Base-by-base conservation (phyloP, 2,113 vertebrate genomes). In the Hyla sarda region DNA sequence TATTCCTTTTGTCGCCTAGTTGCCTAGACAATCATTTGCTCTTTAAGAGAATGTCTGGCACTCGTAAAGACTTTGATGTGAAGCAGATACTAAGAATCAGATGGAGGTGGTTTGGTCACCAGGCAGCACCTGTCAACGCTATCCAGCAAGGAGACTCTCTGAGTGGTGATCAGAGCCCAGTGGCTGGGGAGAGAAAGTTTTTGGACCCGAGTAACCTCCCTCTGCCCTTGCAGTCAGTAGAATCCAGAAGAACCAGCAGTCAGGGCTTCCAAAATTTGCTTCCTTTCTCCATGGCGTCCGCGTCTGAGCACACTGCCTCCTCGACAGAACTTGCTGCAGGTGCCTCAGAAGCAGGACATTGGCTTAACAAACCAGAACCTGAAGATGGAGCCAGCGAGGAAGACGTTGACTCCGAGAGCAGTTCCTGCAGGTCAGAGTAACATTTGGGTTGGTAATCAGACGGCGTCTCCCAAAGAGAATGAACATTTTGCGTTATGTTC, bases 51-150 rank as follows among this genome's bases (percentile, higher is more conserved):
- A 99, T 99, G 98, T 99, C 98, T 96, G 96, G 94, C 91, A 96
- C 96, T 92, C 96, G 96, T 93, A 99, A 96, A 95, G 97, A 99
- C 92, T 98, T 99, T 94, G 98, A 99, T 87, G 96, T 99, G 94
- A 99, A 98, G 90, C 98, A 99, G 95, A 98, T 99, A 90, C 95
- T 99, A 93, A 95, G 97, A 94, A 97, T 98, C 94, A 94, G 96
- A 96, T 99, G 97, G 97, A 95, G 95, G 94, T 98, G 97, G 97
- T 98, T 99, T 92, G 96, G 97, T 92, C 97, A 99, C 93, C 96
- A 97, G 90, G 92, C 95, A 1, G 95, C 94, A 77, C 92, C 94
- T 87, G 91, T 95, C 88, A 92, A 94, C 89, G 94, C 93, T 89
- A 94, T 91, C 89, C 95, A 95, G 88, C 94, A 94, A 88, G 95